These are phyloP conservation scores for Conopomorpha cramerella DNA, from an alignment of 1,140 invertebrate species.

Conservation along the genomic window DNA sequence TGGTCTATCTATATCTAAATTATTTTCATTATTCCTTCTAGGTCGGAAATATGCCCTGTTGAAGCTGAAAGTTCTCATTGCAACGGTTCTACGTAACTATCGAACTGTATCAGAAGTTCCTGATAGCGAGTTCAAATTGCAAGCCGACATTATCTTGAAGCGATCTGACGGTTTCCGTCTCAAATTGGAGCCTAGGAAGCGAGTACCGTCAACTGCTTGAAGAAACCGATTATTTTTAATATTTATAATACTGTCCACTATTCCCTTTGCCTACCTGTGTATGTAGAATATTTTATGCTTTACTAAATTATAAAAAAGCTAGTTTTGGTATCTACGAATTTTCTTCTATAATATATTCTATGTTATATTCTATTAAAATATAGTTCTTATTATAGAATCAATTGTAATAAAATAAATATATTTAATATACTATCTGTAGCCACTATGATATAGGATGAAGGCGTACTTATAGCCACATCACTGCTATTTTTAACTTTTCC, in stretches of 20 bases:
- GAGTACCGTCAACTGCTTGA: constrained; percentile 13
- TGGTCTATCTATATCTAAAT: too few species aligned
- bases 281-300: not conserved
- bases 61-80: constrained; percentile 85
- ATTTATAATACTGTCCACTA: not conserved
- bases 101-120: constrained; percentile 69
- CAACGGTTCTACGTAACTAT: constrained; percentile 85
- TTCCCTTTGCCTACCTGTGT: not conserved
- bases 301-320: too few species aligned
- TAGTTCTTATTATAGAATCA: too few species aligned
- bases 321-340: too few species aligned
- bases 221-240: too few species aligned
- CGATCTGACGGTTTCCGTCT: constrained; percentile 78
- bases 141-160: constrained; percentile 84
- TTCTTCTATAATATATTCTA: too few species aligned
- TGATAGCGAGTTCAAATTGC: constrained; percentile 73
- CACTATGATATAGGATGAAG: too few species aligned
- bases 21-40: constrained; percentile 28
- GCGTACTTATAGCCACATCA: too few species aligned
- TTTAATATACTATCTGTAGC: too few species aligned
- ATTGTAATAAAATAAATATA: too few species aligned
- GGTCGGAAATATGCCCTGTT: constrained; percentile 87
- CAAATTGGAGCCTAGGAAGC: constrained; percentile 68
- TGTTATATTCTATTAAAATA: too few species aligned
- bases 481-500: too few species aligned